Percentiles rank a stretch among this genome's conserved stretches.
Conservation (phyloP, 2,113 vertebrate genomes). For the Delphinus delphis region DNA sequence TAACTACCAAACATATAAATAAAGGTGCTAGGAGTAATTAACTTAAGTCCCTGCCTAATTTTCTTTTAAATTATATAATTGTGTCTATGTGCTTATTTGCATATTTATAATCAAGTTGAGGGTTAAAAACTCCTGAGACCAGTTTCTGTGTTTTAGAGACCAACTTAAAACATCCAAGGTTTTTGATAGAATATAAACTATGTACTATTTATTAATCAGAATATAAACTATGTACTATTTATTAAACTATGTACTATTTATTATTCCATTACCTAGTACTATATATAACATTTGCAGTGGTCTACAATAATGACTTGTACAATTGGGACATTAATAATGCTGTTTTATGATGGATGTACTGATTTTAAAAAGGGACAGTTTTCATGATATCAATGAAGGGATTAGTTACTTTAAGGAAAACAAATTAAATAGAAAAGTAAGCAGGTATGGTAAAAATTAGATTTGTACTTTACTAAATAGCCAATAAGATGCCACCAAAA, state of each 20-base stretch:
- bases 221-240: neutral
- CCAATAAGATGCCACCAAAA: neutral
- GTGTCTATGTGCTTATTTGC: neutral
- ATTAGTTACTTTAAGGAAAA: neutral
- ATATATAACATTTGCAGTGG: neutral
- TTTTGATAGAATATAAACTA: neutral
- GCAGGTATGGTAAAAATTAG: neutral
- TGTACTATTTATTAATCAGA: neutral
- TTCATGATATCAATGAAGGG: neutral
- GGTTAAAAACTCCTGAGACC: neutral
- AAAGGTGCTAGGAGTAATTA: neutral
- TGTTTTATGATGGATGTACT: neutral
- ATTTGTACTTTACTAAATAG: neutral
- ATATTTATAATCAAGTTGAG: constrained; percentile 16
- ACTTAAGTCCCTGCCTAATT: neutral
- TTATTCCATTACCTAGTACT: neutral
- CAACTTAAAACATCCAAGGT: neutral
- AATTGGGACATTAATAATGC: neutral
- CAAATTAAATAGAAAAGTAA: neutral
- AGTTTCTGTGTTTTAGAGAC: neutral
- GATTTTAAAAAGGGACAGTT: neutral
- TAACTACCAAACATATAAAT: constrained; percentile 26
- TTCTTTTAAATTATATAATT: constrained; percentile 5
- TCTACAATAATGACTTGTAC: neutral
- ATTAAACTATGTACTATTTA: neutral